Conservation (phyloP, 92 coral and sea anemone species). For the Montipora capitata region DNA sequence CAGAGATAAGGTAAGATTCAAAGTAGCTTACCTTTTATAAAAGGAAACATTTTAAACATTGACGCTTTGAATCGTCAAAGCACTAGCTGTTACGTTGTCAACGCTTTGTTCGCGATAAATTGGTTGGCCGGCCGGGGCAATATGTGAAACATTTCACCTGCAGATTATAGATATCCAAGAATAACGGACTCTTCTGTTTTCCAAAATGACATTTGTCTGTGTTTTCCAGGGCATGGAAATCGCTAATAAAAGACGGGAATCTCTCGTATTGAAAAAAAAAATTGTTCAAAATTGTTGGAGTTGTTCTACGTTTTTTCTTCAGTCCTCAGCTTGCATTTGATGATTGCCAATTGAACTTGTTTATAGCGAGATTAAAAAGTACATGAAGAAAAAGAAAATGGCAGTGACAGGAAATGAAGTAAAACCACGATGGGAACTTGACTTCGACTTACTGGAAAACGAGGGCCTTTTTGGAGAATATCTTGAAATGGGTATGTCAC, state of each 20-base stretch:
- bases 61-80: too few relatives aligned
- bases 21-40: too few relatives aligned
- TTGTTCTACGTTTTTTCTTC: too few relatives aligned
- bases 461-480: conserved; percentile 98
- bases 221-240: too few relatives aligned
- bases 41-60: too few relatives aligned
- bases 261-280: too few relatives aligned
- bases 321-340: background rate
- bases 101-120: too few relatives aligned
- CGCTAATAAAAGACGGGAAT: too few relatives aligned
- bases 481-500: conserved; percentile 93
- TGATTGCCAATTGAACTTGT: background rate
- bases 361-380: conserved; percentile 89
- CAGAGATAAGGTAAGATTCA: too few relatives aligned
- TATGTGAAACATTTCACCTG: background rate
- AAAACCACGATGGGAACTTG: conserved; percentile 97
- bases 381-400: conserved; percentile 82
- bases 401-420: conserved; percentile 81
- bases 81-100: too few relatives aligned
- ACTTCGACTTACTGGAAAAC: conserved; percentile 92
- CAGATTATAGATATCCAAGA: background rate
- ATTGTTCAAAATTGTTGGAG: too few relatives aligned
- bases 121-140: background rate
- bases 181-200: background rate
- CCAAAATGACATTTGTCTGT: background rate